phyloP scores from a whole-genome alignment of 92 coral and sea anemone genomes.

The Montipora capitata region DNA sequence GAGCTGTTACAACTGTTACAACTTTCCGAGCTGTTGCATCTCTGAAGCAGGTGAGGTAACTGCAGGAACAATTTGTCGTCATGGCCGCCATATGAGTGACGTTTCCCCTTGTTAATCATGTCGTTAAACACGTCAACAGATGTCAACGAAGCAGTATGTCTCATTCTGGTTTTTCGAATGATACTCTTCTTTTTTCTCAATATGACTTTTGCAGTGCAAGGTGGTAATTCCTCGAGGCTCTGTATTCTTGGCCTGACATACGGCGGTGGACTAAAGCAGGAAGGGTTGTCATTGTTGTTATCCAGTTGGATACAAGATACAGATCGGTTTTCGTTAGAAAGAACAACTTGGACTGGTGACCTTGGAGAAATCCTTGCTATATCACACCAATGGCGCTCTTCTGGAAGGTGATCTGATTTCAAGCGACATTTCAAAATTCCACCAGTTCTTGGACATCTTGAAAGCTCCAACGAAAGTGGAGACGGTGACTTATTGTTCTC shows the following conservation, averaged over 20 bases:
- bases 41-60: slow-evolving; percentile 34
- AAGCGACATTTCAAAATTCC: background rate
- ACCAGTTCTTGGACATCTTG: slow-evolving; percentile 2
- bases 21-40: slow-evolving; percentile 35
- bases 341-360: slow-evolving; percentile 29
- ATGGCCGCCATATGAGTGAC: slow-evolving; percentile 64
- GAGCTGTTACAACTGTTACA: slow-evolving; percentile 56
- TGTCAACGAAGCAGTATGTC: slow-evolving; percentile 63
- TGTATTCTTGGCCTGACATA: slow-evolving; percentile 80
- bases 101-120: slow-evolving; percentile 43
- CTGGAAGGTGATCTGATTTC: background rate
- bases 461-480: slow-evolving; percentile 25
- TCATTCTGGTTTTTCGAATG: slow-evolving; percentile 50
- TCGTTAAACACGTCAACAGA: slow-evolving; percentile 38
- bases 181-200: slow-evolving; percentile 72
- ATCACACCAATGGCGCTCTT: slow-evolving; percentile 15
- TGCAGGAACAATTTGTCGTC: slow-evolving; percentile 18
- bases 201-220: slow-evolving; percentile 70
- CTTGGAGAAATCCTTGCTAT: slow-evolving; percentile 18
- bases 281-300: slow-evolving; percentile 6
- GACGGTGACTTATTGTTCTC: background rate
- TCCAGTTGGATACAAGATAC: slow-evolving; percentile 45
- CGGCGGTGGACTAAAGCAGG: slow-evolving; percentile 72
- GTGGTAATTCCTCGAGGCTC: slow-evolving; percentile 79
- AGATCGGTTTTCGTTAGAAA: slow-evolving; percentile 40